A percentile compares a stretch with the other conserved stretches of the same genome.
Evolutionary conservation across 1,140 invertebrate genomes (phyloP).

Genomic region (Bacillus rossius): DNA sequence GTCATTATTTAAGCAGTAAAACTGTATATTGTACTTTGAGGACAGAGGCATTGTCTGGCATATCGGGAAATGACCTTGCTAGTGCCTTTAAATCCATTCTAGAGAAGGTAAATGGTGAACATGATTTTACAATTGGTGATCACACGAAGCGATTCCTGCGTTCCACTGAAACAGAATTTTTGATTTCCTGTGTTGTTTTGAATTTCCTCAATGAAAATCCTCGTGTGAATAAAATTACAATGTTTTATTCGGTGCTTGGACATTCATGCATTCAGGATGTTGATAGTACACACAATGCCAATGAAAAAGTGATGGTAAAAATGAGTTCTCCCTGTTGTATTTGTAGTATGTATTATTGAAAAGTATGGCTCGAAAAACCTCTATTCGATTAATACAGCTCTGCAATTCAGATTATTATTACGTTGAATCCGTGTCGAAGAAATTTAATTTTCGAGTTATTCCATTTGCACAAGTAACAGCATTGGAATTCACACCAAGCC

Average conservation of each 20-base stretch:
- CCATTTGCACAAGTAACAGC: too few species aligned
- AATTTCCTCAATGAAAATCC: neutral
- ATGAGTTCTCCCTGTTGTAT: too few species aligned
- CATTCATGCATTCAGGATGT: neutral
- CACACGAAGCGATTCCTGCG: too few species aligned
- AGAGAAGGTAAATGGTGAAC: neutral
- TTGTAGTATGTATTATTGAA: too few species aligned
- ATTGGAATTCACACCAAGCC: too few species aligned
- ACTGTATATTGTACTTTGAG: neutral
- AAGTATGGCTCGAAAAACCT: too few species aligned
- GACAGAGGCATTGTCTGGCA: neutral
- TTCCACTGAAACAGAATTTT: neutral
- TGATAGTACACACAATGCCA: neutral
- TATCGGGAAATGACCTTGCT: neutral
- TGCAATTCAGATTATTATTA: too few species aligned
- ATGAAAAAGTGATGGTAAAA: neutral
- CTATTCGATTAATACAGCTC: too few species aligned
- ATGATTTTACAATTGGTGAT: neutral
- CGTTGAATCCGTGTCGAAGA: too few species aligned
- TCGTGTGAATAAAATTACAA: neutral
- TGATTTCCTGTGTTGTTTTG: neutral
- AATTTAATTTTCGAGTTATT: too few species aligned
- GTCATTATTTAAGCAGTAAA: too few species aligned
- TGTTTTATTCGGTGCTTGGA: neutral
- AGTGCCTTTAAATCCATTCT: neutral